phyloP scores from a whole-genome alignment of 2,888 invertebrate species.

The Incurvaria masculella region DNA sequence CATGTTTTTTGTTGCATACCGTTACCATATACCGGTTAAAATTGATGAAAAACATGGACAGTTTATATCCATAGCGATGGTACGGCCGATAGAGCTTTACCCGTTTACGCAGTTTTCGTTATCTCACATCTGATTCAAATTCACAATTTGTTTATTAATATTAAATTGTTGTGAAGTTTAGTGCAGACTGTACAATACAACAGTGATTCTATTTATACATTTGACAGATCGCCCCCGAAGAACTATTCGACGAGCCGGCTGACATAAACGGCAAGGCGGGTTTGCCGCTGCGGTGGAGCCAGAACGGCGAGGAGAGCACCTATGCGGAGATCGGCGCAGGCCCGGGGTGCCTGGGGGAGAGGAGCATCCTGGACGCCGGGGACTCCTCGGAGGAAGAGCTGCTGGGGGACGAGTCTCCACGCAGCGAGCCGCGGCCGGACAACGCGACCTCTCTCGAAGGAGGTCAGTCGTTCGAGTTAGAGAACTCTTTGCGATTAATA shows the following conservation, averaged over 20 bases:
- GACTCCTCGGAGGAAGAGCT: conserved; percentile 51
- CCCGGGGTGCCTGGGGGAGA: conserved; percentile 34
- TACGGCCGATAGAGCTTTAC: too few species aligned
- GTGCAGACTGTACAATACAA: too few species aligned
- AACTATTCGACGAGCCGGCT: conserved; percentile 27
- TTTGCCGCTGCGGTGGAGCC: conserved; percentile 47
- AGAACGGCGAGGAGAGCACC: conserved; percentile 51
- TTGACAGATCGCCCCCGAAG: too few species aligned
- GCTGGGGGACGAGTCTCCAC: conserved; percentile 45
- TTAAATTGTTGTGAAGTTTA: too few species aligned
- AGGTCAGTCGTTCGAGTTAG: conserved; percentile 33
- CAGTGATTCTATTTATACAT: too few species aligned
- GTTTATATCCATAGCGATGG: too few species aligned
- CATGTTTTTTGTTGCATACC: too few species aligned
- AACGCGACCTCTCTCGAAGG: conserved; percentile 11
- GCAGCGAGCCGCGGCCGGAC: conserved; percentile 39
- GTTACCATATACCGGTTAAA: too few species aligned
- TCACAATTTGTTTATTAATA: too few species aligned
- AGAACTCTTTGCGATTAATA: conserved; percentile 33
- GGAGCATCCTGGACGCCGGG: conserved; percentile 46
- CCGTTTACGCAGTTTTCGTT: too few species aligned
- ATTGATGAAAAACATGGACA: too few species aligned
- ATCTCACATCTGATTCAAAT: too few species aligned
- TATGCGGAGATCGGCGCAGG: conserved; percentile 44
- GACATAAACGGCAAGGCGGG: conserved; percentile 49